These are phyloP conservation scores for Vanessa cardui DNA, from an alignment of 2,888 invertebrate species.

Conservation along the genomic window DNA sequence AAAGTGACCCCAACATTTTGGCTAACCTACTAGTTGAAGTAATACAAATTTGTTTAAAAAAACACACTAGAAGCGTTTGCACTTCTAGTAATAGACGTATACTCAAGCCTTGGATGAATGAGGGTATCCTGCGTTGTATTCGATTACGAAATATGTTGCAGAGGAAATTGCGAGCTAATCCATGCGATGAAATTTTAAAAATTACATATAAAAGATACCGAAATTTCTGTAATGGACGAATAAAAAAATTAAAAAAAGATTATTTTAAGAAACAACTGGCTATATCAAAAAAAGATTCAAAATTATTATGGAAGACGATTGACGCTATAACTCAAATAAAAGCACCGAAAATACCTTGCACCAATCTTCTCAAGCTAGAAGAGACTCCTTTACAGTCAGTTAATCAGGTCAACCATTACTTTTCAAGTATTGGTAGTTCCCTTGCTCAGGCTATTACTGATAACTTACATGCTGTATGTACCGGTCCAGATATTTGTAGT, in stretches of 20 bases:
- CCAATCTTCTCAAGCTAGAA: background rate
- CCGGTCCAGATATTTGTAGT: background rate
- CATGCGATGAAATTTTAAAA: too few species aligned
- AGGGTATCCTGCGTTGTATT: background rate
- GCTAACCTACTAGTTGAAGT: background rate
- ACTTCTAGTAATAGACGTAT: background rate
- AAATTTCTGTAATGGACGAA: too few species aligned
- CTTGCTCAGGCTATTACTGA: background rate
- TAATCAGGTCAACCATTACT: background rate
- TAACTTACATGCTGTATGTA: background rate
- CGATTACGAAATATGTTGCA: background rate
- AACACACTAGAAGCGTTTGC: background rate
- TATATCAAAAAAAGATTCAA: too few species aligned
- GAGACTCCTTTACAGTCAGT: background rate
- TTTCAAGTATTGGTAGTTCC: background rate
- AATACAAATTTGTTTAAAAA: background rate
- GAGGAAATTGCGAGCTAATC: too few species aligned
- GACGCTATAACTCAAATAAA: too few species aligned
- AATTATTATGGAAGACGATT: too few species aligned
- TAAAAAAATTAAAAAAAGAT: too few species aligned
- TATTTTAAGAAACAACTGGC: too few species aligned
- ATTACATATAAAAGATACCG: too few species aligned
- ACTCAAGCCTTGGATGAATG: constrained; percentile 3
- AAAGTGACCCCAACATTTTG: background rate
- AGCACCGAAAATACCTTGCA: background rate